Conservation (phyloP, 1,140 invertebrate species). For the Notospermus geniculatus region DNA sequence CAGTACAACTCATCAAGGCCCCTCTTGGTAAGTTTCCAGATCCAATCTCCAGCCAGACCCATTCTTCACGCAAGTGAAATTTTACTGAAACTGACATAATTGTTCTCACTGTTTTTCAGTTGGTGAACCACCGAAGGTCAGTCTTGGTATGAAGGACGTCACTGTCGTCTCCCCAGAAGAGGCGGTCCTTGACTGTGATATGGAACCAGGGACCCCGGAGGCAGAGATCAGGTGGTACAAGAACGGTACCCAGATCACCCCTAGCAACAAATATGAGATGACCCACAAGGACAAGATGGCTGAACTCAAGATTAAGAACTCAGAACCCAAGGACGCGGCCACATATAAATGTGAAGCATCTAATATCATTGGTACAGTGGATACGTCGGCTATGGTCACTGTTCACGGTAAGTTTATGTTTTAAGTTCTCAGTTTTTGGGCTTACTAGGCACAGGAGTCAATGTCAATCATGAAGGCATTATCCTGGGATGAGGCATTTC, state of each 20-base stretch:
- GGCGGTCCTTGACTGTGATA: constrained; percentile 48
- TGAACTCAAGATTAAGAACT: constrained; percentile 42
- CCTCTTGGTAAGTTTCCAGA: constrained; percentile 58
- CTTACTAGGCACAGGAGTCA: no score
- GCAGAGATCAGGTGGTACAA: constrained; percentile 50
- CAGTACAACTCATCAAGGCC: constrained; percentile 52
- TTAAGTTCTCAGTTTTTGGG: no score
- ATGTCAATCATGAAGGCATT: no score
- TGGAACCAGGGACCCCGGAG: constrained; percentile 49
- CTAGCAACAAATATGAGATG: constrained; percentile 41
- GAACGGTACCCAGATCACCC: constrained; percentile 33
- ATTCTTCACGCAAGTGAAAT: no score
- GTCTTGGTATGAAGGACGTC: constrained; percentile 42
- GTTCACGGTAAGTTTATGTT: constrained; percentile 50
- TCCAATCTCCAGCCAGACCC: no score
- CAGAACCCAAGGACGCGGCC: constrained; percentile 42
- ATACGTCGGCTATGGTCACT: constrained; percentile 47
- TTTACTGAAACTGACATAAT: background rate
- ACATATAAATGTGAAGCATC: constrained; percentile 45
- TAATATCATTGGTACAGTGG: constrained; percentile 47
- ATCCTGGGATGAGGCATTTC: no score
- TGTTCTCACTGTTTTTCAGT: constrained; percentile 29
- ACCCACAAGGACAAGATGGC: constrained; percentile 35
- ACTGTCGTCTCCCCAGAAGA: constrained; percentile 44
- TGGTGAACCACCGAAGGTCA: constrained; percentile 45